Percentiles rank a stretch among this genome's conserved stretches.
Evolutionary conservation across 1,140 invertebrate species (phyloP).

Genomic region (Saccostrea echinata): DNA sequence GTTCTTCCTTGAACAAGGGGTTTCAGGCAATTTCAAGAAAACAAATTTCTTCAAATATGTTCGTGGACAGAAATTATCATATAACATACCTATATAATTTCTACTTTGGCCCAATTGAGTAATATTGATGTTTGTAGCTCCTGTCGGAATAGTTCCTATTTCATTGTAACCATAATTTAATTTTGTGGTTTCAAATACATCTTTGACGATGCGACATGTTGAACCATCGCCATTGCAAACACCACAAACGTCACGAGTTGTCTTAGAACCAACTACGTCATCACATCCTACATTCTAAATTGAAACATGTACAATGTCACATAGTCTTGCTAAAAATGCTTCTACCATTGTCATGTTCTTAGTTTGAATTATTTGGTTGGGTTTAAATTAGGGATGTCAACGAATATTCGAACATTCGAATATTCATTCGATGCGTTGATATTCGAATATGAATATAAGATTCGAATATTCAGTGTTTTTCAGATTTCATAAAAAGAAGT

Average conservation of each 20-base stretch:
- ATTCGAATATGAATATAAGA: too few relatives aligned
- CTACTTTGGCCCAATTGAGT: slow-evolving; percentile 49
- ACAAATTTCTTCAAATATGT: too few relatives aligned
- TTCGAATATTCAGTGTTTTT: too few relatives aligned
- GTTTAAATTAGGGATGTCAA: too few relatives aligned
- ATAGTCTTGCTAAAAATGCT: too few relatives aligned
- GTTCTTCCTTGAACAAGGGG: too few relatives aligned
- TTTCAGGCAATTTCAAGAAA: too few relatives aligned
- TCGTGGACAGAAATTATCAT: background rate
- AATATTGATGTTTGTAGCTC: slow-evolving; percentile 52
- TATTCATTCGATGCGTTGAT: too few relatives aligned
- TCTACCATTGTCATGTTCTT: too few relatives aligned
- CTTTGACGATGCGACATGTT: slow-evolving; percentile 41
- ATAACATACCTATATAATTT: slow-evolving; percentile 52
- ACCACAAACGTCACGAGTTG: slow-evolving; percentile 50
- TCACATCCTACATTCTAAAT: slow-evolving; percentile 58
- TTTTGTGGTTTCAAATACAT: slow-evolving; percentile 30
- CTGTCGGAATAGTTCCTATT: slow-evolving; percentile 46
- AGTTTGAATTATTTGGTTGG: too few relatives aligned
- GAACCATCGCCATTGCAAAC: slow-evolving; percentile 52
- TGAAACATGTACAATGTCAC: background rate
- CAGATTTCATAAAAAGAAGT: too few relatives aligned
- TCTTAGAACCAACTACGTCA: slow-evolving; percentile 41
- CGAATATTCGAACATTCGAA: too few relatives aligned
- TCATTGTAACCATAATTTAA: slow-evolving; percentile 54